Percentiles rank a stretch among this genome's conserved stretches.
These are phyloP conservation scores for Laticauda colubrina DNA, from an alignment of 2,113 vertebrate species.

Conservation along the genomic window DNA sequence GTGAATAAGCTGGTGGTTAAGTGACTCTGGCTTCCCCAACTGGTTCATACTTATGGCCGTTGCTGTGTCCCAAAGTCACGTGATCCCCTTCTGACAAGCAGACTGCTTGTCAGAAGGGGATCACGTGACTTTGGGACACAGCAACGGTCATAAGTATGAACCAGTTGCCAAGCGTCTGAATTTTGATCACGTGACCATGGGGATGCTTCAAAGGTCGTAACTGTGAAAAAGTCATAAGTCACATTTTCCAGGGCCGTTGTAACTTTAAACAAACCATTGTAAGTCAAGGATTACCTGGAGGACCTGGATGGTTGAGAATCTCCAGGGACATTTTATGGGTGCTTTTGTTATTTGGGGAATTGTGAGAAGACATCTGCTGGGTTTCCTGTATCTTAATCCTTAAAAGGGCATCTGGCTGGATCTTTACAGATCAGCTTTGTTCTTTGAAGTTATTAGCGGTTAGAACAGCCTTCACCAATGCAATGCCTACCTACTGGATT, in stretches of 20 bases:
- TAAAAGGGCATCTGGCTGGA: neutral
- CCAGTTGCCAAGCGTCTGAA: neutral
- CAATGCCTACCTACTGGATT: neutral
- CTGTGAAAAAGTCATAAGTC: neutral
- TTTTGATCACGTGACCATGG: neutral
- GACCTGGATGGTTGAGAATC: neutral
- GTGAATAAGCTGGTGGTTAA: neutral
- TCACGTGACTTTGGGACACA: neutral
- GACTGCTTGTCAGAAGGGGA: neutral
- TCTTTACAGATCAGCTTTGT: neutral
- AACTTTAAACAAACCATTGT: neutral
- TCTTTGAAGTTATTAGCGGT: neutral
- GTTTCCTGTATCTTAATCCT: neutral
- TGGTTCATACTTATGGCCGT: too few species aligned
- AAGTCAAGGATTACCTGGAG: neutral
- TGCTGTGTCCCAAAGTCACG: too few species aligned
- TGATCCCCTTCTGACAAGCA: too few species aligned
- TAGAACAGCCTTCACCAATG: neutral
- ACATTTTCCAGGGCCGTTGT: neutral
- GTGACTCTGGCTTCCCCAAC: neutral
- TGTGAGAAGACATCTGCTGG: neutral
- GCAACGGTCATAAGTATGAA: neutral
- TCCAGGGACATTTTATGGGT: neutral
- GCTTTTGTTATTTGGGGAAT: neutral
- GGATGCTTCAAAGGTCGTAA: neutral